Base-by-base conservation (phyloP, 2,113 vertebrate species). In the Lamprologus callipterus region DNA sequence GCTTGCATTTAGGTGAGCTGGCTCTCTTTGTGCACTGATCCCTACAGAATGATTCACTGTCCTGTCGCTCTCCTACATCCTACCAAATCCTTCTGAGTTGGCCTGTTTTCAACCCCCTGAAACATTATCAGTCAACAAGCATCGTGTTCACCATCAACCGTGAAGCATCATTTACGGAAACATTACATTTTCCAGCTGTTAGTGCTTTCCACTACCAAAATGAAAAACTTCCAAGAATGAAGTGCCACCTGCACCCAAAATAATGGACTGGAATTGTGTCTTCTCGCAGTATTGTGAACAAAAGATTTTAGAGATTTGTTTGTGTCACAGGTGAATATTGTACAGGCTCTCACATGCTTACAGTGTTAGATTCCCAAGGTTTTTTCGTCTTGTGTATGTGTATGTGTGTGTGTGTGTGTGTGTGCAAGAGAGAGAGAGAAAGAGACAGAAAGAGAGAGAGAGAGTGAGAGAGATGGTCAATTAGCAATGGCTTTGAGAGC, bases 401-500 rank as follows among this genome's bases (percentile, higher is more conserved):
- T 28, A 4, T 16, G 23, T 26, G 21, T 12, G 53, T 12, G n/a
- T 7, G 19, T n/a, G 51, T 26, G 14, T 16, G 23, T 5, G 7
- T 16, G 26, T 6, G 7, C 1, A 6, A 23, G 37, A 16, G 37
- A 33, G 37, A 33, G 17, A 14, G 45, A 19, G 31, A n/a, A 4
- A 47, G 11, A 37, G 26, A 79, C 2, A 51, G 7, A 33, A 2
- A 79, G 14, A 28, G 5, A 8, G 8, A 54, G 8, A n/a, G 26
- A 12, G 49, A 5, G 11, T 4, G 5, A 26, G 12, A n/a, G 37
- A 40, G 35, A 9, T 11, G 82, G 89, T 94, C 88, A 94, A 89
- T 94, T 88, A 91, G 87, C 88, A 40, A 82, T 91, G 93, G 93
- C 93, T 95, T 95, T 95, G 95, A 95, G 84, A 94, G 85, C 91